phyloP scores from a whole-genome alignment of 1,140 invertebrate species.

The Drosophila rufa region DNA sequence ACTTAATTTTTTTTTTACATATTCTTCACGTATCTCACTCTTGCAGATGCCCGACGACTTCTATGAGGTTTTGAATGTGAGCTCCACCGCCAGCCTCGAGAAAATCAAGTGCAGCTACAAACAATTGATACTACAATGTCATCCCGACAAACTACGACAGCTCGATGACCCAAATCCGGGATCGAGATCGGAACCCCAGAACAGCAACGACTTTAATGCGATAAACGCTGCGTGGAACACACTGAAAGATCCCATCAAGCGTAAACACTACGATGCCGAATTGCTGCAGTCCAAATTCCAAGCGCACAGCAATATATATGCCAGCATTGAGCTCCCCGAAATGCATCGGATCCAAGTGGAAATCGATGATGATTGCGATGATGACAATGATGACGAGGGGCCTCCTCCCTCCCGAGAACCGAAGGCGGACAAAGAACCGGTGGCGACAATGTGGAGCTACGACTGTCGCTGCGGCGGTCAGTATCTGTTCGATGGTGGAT shows the following conservation, averaged over 20 bases:
- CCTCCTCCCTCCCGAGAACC: conserved; percentile 10
- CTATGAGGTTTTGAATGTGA: conserved; percentile 71
- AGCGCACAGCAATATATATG: conserved; percentile 77
- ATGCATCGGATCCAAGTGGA: conserved; percentile 59
- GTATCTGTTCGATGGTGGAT: conserved; percentile 73
- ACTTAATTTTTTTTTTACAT: conserved; percentile 14
- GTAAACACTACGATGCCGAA: conserved; percentile 83
- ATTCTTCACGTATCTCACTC: neutral
- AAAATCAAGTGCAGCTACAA: conserved; percentile 82
- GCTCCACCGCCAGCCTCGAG: conserved; percentile 65
- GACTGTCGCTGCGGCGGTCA: conserved; percentile 82
- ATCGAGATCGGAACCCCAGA: conserved; percentile 19
- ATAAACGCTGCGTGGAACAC: conserved; percentile 83
- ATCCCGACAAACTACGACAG: conserved; percentile 83
- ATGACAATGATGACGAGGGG: conserved; percentile 7
- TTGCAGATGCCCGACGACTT: conserved; percentile 59
- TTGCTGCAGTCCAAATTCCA: conserved; percentile 76
- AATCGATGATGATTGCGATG: conserved; percentile 22
- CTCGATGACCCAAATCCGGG: conserved; percentile 60
- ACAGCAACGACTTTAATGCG: conserved; percentile 65
- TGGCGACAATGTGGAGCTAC: conserved; percentile 53
- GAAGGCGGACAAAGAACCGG: conserved; percentile 59
- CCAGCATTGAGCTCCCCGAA: conserved; percentile 59
- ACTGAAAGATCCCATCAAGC: conserved; percentile 79
- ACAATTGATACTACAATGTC: conserved; percentile 84